A percentile compares a stretch with the other conserved stretches of the same genome.
These are phyloP conservation scores for Gymnocephalus cernua DNA, from an alignment of 2,113 vertebrate species.

Conservation along the genomic window DNA sequence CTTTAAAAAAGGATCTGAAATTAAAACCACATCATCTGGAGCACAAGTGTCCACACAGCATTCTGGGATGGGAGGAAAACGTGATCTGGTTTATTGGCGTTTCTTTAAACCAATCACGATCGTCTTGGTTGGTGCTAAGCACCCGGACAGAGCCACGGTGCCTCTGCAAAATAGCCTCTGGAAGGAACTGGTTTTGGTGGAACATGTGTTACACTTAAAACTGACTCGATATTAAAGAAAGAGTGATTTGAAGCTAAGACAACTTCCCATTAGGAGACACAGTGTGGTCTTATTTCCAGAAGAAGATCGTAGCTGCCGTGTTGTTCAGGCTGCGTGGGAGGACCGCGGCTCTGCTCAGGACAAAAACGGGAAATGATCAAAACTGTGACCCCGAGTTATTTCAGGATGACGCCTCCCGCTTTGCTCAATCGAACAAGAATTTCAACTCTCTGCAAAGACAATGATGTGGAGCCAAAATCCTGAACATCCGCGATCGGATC, in stretches of 20 bases:
- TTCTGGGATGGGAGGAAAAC: too few relatives aligned
- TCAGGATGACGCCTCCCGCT: slow-evolving; percentile 48
- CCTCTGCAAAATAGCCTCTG: too few relatives aligned
- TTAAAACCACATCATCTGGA: too few relatives aligned
- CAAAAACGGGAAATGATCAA: slow-evolving; percentile 64
- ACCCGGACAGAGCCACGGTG: too few relatives aligned
- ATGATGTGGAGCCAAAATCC: slow-evolving; percentile 9
- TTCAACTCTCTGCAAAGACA: slow-evolving; percentile 25
- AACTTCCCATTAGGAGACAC: not conserved
- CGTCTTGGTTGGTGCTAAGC: too few relatives aligned
- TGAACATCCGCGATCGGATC: slow-evolving; percentile 22
- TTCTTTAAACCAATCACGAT: too few relatives aligned
- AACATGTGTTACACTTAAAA: too few relatives aligned
- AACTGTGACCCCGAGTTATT: slow-evolving; percentile 58
- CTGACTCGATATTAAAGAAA: not conserved
- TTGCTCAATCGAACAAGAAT: slow-evolving; percentile 4
- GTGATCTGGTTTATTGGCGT: too few relatives aligned
- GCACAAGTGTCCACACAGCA: too few relatives aligned
- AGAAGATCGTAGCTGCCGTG: slow-evolving; percentile 14
- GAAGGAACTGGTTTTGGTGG: too few relatives aligned
- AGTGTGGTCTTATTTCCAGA: slow-evolving; percentile 24
- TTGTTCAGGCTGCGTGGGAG: slow-evolving; percentile 53
- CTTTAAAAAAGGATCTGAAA: too few relatives aligned
- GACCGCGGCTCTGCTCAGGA: slow-evolving; percentile 47
- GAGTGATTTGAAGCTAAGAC: not conserved